Evolutionary conservation across 2,797 vertebrate species (phyloP).

Genomic region (Pseudochromis fuscus): DNA sequence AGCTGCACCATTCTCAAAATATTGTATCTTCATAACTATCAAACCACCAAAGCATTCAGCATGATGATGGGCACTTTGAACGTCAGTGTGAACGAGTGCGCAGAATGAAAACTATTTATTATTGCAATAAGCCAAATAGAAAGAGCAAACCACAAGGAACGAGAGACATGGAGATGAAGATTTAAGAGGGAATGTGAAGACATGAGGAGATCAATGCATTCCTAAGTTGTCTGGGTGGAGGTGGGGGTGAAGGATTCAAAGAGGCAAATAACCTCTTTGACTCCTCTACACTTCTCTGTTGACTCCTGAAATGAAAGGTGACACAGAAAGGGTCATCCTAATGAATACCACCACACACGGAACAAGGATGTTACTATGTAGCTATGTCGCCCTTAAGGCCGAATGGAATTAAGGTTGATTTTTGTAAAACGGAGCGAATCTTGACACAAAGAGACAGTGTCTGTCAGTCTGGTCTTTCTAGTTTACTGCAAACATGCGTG

Average conservation of each 20-base stretch:
- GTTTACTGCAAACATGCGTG: conserved; percentile 38
- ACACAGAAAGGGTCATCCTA: conserved; percentile 77
- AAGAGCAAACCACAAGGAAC: conserved; percentile 21
- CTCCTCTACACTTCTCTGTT: conserved; percentile 75
- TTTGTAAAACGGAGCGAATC: conserved; percentile 41
- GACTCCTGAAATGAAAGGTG: conserved; percentile 81
- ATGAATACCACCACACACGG: conserved; percentile 76
- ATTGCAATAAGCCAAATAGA: conserved; percentile 23
- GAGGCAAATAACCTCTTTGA: conserved; percentile 80
- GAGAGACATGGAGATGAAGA: conserved; percentile 18
- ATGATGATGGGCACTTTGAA: conserved; percentile 15
- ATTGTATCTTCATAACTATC: conserved; percentile 57
- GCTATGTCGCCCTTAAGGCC: conserved; percentile 66
- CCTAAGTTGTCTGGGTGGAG: conserved; percentile 65
- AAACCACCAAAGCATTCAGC: conserved; percentile 30
- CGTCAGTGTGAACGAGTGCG: background rate
- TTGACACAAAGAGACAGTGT: conserved; percentile 28
- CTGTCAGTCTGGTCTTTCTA: conserved; percentile 21
- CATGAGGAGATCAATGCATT: conserved; percentile 83
- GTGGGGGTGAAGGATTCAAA: conserved; percentile 59
- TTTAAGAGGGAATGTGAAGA: conserved; percentile 67
- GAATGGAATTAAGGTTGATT: conserved; percentile 51
- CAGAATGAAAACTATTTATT: conserved; percentile 42
- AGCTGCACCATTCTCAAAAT: conserved; percentile 35
- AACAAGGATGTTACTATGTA: conserved; percentile 79